phyloP scores from a whole-genome alignment of 2,113 vertebrate species.

The Limnothrissa miodon region DNA sequence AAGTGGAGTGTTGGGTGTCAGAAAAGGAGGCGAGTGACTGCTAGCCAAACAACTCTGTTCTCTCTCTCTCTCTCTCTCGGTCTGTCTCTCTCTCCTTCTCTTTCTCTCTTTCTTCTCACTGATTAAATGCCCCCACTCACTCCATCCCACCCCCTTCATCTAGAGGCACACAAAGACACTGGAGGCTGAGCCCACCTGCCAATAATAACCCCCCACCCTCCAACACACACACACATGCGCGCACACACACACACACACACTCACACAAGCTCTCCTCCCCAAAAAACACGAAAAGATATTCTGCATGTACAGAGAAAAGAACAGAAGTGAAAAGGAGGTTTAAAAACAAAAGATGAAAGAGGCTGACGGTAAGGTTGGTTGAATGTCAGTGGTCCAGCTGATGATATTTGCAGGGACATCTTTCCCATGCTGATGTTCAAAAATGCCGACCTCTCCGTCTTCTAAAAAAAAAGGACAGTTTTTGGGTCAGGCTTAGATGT shows the following conservation, averaged over 20 bases:
- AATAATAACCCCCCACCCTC: not conserved
- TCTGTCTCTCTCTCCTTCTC: not conserved
- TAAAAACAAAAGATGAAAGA: not conserved
- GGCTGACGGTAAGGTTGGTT: not conserved
- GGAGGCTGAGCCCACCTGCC: conserved; percentile 21
- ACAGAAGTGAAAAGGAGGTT: not conserved
- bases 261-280: not conserved
- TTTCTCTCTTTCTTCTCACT: not conserved
- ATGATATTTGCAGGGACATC: conserved; percentile 12
- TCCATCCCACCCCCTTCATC: conserved; percentile 34
- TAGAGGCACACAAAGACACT: conserved; percentile 49
- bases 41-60: not conserved
- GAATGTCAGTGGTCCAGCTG: conserved; percentile 5
- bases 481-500: not conserved
- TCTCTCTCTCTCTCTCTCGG: not conserved
- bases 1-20: conserved; percentile 28
- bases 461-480: not conserved
- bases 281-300: not conserved
- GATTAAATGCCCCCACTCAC: conserved; percentile 3
- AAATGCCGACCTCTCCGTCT: not conserved
- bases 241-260: not conserved
- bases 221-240: too few relatives aligned
- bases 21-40: conserved; percentile 18
- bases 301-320: not conserved
- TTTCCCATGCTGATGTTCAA: not conserved